phyloP scores from a whole-genome alignment of 2,113 vertebrate species.

The Rhodinocichla rosea region DNA sequence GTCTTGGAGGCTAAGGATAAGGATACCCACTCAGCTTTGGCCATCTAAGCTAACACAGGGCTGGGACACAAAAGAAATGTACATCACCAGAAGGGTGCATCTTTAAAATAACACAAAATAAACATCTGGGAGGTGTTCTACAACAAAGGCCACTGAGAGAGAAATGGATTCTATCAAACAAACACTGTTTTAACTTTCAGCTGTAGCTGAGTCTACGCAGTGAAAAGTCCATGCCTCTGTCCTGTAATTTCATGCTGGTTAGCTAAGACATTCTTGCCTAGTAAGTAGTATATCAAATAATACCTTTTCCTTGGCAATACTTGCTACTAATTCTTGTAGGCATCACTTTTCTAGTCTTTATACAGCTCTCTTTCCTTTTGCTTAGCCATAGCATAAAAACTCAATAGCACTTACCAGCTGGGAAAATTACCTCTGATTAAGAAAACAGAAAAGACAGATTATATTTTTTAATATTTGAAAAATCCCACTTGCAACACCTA shows the following conservation, averaged over 20 bases:
- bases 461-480: constrained; percentile 46
- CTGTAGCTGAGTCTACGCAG: neutral
- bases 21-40: neutral
- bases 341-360: neutral
- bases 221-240: neutral
- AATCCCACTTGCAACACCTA: neutral
- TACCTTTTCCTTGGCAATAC: neutral
- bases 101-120: neutral
- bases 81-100: rapidly evolving
- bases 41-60: neutral
- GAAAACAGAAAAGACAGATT: constrained; percentile 8
- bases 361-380: constrained; percentile 9
- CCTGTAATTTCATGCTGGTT: constrained; percentile 12
- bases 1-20: neutral
- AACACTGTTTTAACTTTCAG: neutral
- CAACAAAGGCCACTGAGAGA: neutral
- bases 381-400: constrained; percentile 26
- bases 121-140: neutral
- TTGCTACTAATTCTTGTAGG: constrained; percentile 4
- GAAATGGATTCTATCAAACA: neutral
- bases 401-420: constrained; percentile 26
- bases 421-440: constrained; percentile 28
- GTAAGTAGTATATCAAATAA: neutral
- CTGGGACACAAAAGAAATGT: neutral
- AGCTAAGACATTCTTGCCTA: neutral